Evolutionary conservation across 2,113 vertebrate genomes (phyloP).

Genomic region (Pelobates fuscus): DNA sequence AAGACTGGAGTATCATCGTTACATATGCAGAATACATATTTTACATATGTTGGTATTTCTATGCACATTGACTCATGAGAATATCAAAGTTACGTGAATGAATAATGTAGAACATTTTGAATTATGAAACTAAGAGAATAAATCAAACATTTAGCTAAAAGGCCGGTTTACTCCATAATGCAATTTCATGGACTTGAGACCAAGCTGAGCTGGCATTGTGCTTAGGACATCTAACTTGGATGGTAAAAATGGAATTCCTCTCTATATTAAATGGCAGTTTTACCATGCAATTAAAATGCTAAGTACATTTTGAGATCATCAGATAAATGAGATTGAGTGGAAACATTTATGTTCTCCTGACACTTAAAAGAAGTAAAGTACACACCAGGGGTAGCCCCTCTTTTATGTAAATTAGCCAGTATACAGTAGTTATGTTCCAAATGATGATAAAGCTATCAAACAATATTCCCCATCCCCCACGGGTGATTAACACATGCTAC

Average conservation of each 20-base stretch:
- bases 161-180: too few species aligned
- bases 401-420: slow-evolving; percentile 47
- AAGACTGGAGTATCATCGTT: too few species aligned
- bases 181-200: too few species aligned
- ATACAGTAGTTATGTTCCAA: slow-evolving; percentile 44
- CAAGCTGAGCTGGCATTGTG: too few species aligned
- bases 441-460: slow-evolving; percentile 51
- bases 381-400: slow-evolving; percentile 30
- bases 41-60: too few species aligned
- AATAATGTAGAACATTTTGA: too few species aligned
- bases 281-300: slow-evolving; percentile 42
- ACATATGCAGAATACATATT: too few species aligned
- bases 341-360: slow-evolving; percentile 43
- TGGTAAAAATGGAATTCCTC: background rate
- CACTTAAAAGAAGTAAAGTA: slow-evolving; percentile 11
- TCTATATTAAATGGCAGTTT: slow-evolving; percentile 6
- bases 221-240: background rate
- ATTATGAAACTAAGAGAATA: too few species aligned
- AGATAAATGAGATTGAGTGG: slow-evolving; percentile 40
- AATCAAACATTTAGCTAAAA: too few species aligned
- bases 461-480: slow-evolving; percentile 41
- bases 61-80: too few species aligned
- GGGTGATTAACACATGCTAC: slow-evolving; percentile 45
- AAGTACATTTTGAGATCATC: slow-evolving; percentile 38
- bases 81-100: too few species aligned